Base-by-base conservation (phyloP, 1,140 invertebrate species). In the Geopemphigus sp. region DNA sequence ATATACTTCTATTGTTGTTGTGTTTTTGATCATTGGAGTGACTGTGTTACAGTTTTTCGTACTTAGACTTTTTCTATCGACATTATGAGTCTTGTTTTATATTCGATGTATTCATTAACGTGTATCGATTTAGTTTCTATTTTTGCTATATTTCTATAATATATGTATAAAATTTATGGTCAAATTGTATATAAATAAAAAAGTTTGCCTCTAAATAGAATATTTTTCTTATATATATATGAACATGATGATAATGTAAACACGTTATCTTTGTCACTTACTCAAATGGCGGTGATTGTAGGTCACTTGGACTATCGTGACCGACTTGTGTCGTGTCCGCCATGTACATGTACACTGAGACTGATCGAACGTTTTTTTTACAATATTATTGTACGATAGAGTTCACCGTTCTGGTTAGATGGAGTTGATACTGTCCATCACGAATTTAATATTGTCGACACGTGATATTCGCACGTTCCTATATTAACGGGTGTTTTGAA, bases 271-370 rank as follows among this genome's bases (percentile, higher is more conserved):
- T 59, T 76, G 74, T 63, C 56, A 61, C 39, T 63, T 8, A 61
- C 39, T 63, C 8, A 57, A 29, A 45, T 53, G 56, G 39, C 53
- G 54, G 29, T 32, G 14, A 78, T 78, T 78, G 32, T 78, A 78
- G 74, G 74, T 78, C 74, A 78, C 22, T 78, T 57, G 74, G 57
- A 47, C 57, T 57, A 78, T 78, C 74, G 74, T 78, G 74, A 78
- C 74, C 56, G 57, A 78, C 74, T 47, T 78, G 74, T 78, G 74
- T 47, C 63, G 57, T 63, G 74, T 63, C 57, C 29, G 57, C 61
- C 19, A 63, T 63, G 17, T 39, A 39, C 32, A 39, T 8, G 32
- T 8, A 8, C 32, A 8, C 8, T 8, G 32, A 8, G 32, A 39
- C 32, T 39, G 17, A 59, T 61, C 74, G 19, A 63, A 78, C 72